Conservation (phyloP, 2,797 vertebrate genomes). For the Heliangelus exortis region DNA sequence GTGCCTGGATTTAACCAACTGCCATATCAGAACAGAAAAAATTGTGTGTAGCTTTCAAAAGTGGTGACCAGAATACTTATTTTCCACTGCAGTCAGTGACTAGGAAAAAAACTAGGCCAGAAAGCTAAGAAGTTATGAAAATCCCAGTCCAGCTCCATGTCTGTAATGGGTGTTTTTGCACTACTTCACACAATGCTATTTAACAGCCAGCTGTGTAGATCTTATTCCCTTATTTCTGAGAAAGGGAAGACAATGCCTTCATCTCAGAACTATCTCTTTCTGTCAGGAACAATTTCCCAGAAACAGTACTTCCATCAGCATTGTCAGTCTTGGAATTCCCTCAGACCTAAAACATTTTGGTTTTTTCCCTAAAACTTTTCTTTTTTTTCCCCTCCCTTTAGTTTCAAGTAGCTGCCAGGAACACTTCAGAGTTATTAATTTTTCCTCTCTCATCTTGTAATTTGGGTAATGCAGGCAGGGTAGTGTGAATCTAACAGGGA, state of each 20-base stretch:
- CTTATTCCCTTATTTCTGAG: neutral
- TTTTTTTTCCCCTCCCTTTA: neutral
- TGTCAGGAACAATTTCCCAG: constrained; percentile 25
- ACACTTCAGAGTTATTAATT: neutral
- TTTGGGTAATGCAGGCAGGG: neutral
- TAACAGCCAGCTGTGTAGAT: neutral
- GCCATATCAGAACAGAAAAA: neutral
- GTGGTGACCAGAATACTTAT: constrained; percentile 23
- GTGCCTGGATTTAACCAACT: constrained; percentile 14
- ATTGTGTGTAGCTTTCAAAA: constrained; percentile 17
- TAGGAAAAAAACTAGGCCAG: constrained; percentile 13
- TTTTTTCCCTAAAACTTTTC: neutral
- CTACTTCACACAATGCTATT: neutral
- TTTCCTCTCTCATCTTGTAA: neutral
- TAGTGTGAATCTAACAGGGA: neutral
- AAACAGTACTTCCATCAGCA: neutral
- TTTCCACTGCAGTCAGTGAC: neutral
- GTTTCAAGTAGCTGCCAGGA: neutral
- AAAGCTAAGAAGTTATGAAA: constrained; percentile 18
- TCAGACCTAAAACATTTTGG: neutral
- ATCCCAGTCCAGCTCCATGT: neutral
- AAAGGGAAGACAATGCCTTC: neutral
- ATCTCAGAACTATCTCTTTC: neutral
- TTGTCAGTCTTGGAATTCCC: neutral
- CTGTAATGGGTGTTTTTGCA: neutral